Conservation (phyloP, 2,888 invertebrate genomes). For the Patella pellucida region DNA sequence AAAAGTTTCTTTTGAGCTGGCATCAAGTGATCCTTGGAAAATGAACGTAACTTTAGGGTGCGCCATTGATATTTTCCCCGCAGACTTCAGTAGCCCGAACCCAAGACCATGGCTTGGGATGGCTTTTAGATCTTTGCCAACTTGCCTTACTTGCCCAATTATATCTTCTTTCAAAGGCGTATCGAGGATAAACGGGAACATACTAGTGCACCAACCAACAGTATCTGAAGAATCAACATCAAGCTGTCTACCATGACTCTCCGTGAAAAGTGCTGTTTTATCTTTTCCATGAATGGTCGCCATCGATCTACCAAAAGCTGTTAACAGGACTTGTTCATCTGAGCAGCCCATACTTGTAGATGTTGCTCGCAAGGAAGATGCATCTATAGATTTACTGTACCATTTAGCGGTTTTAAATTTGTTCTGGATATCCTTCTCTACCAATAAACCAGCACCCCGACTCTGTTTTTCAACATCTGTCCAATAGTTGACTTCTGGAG, state of each 20-base stretch:
- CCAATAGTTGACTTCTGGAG: background rate
- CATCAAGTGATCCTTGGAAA: conserved; percentile 1
- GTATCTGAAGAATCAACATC: conserved; percentile 5
- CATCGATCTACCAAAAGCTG: conserved; percentile 1
- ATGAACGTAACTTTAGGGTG: background rate
- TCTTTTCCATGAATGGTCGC: background rate
- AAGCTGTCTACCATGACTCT: background rate
- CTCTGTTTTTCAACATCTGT: background rate
- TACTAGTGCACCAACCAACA: conserved; percentile 6
- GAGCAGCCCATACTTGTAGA: background rate
- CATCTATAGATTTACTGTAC: background rate
- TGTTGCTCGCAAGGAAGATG: background rate
- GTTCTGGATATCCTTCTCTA: background rate
- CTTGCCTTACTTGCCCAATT: background rate
- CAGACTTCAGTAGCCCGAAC: background rate
- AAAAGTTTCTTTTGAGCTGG: background rate
- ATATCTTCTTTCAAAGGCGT: background rate
- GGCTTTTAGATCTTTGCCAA: background rate
- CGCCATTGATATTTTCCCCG: background rate
- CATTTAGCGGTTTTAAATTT: background rate
- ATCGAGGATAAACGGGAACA: conserved; percentile 6
- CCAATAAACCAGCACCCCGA: background rate
- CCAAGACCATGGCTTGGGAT: background rate
- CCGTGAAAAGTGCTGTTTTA: background rate
- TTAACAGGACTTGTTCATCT: background rate